A percentile compares a stretch with the other conserved stretches of the same genome.
phyloP scores from a whole-genome alignment of 2,797 vertebrate species.

The Sphenodon punctatus region DNA sequence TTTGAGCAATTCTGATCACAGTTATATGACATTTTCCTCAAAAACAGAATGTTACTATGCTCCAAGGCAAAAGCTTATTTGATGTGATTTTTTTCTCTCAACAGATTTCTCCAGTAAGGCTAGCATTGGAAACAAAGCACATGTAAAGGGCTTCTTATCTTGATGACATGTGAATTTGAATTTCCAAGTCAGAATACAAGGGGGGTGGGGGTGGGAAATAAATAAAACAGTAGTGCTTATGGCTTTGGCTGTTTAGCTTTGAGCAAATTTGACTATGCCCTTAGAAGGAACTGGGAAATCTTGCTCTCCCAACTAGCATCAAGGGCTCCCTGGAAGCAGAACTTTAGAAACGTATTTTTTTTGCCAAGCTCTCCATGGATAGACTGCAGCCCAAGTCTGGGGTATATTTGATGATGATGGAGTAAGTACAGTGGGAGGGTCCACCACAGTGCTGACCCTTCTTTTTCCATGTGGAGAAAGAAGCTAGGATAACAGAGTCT shows the following conservation, averaged over 20 bases:
- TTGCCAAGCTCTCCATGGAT: too few species aligned
- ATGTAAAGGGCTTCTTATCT: neutral
- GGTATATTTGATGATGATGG: neutral
- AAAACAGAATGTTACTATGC: constrained; percentile 30
- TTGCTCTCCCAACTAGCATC: neutral
- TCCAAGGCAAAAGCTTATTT: constrained; percentile 29
- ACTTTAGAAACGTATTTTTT: neutral
- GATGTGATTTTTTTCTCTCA: constrained; percentile 25
- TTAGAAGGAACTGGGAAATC: neutral
- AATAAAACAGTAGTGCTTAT: neutral
- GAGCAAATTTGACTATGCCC: neutral
- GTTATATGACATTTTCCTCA: constrained; percentile 7
- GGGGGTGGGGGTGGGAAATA: too few species aligned
- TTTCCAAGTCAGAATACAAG: neutral
- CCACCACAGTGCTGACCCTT: neutral
- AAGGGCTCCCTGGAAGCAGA: neutral
- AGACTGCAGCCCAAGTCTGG: neutral
- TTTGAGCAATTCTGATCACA: constrained; percentile 32
- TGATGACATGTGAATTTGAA: constrained; percentile 7
- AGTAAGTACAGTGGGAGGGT: neutral
- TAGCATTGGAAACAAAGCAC: neutral
- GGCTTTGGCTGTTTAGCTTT: neutral
- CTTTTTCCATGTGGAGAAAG: neutral
- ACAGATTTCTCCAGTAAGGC: constrained; percentile 22
- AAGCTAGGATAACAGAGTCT: neutral